These are phyloP conservation scores for Xestia sexstrigata DNA, from an alignment of 2,888 invertebrate genomes.

Conservation along the genomic window DNA sequence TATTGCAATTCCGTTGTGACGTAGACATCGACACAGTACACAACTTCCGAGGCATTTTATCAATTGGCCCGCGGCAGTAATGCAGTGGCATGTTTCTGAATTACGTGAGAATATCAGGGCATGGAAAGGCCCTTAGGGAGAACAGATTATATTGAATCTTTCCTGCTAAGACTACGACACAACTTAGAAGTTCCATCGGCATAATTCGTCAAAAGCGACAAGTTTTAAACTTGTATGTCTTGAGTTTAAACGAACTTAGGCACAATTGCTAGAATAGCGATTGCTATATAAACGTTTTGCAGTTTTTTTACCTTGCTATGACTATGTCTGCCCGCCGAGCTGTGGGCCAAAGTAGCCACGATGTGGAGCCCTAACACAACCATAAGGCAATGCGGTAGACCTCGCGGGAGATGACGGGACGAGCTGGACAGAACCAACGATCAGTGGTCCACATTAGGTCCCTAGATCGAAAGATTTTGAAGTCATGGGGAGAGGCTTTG, in stretches of 20 bases:
- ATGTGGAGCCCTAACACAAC: too few relatives aligned
- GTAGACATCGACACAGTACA: conserved; percentile 16
- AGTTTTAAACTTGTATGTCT: not conserved
- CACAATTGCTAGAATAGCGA: not conserved
- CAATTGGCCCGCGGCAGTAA: conserved; percentile 10
- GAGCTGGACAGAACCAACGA: too few relatives aligned
- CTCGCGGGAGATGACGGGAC: too few relatives aligned
- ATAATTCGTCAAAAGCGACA: conserved; percentile 14
- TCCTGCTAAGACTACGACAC: not conserved
- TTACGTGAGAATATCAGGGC: conserved; percentile 12
- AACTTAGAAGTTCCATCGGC: not conserved
- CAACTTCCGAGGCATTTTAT: conserved; percentile 23
- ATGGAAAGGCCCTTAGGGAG: not conserved
- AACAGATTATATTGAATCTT: conserved; percentile 9
- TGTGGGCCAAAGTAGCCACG: too few relatives aligned
- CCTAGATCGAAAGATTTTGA: too few relatives aligned
- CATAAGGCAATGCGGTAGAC: too few relatives aligned
- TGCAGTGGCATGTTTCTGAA: conserved; percentile 33
- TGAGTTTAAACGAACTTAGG: not conserved
- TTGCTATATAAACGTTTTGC: too few relatives aligned
- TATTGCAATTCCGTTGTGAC: conserved; percentile 41
- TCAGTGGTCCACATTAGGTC: too few relatives aligned
- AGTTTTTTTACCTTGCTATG: not conserved
- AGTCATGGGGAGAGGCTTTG: too few relatives aligned
- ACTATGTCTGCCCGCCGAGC: too few relatives aligned